Evolutionary conservation across 2,113 vertebrate species (phyloP).

Genomic region (Cottus gobio): DNA sequence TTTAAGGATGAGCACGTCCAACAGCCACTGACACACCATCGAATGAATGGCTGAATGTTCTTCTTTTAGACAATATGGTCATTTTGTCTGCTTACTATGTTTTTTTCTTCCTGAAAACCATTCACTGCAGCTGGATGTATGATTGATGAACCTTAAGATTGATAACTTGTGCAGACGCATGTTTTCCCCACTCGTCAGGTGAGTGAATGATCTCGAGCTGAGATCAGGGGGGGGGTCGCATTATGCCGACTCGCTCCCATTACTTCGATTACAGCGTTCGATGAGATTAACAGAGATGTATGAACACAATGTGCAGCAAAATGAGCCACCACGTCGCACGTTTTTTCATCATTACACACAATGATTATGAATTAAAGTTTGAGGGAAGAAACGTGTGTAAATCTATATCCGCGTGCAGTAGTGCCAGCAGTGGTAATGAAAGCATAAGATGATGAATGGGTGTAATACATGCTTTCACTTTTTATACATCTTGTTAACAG

Average conservation of each 20-base stretch:
- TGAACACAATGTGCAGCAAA: slow-evolving; percentile 72
- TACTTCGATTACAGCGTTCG: slow-evolving; percentile 59
- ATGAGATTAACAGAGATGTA: slow-evolving; percentile 80
- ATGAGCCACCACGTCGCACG: slow-evolving; percentile 66
- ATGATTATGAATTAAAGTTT: slow-evolving; percentile 82
- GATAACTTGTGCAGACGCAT: not conserved
- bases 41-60: not conserved
- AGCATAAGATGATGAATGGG: slow-evolving; percentile 81
- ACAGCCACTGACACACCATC: not conserved
- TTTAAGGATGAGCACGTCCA: not conserved
- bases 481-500: slow-evolving; percentile 82
- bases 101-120: not conserved
- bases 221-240: not conserved
- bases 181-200: slow-evolving; percentile 11
- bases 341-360: slow-evolving; percentile 81
- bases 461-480: slow-evolving; percentile 79
- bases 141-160: slow-evolving; percentile 16
- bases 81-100: not conserved
- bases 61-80: not conserved
- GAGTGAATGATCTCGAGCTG: not conserved
- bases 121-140: not conserved
- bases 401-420: slow-evolving; percentile 69
- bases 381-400: slow-evolving; percentile 44
- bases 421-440: slow-evolving; percentile 76
- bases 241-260: slow-evolving; percentile 29